Base-by-base conservation (phyloP, 2,797 vertebrate species). In the Masticophis lateralis region DNA sequence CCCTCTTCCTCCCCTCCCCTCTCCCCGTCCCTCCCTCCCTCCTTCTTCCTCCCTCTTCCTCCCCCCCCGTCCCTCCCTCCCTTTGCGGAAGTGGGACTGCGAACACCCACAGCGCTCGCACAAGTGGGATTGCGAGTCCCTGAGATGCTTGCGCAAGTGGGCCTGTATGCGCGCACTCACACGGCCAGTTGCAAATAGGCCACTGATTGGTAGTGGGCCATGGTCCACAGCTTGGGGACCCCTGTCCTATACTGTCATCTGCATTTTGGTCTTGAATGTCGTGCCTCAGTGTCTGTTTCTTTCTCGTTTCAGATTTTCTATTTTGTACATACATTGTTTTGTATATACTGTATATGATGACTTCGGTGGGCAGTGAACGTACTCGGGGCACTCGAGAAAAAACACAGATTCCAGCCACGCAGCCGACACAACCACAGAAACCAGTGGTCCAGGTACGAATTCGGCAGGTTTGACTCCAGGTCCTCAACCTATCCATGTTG, bases 281-380 rank as follows among this genome's bases (percentile, higher is more conserved):
- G 3, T 28, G 20, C 2, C 55, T 91, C 74, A 74, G 14, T 55
- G 1, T 1, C 16, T 18, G 0, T 60, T 88, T 43, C 28, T 53
- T 8, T 88, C 96, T 83, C 91, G 87, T 98, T 98, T 88, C 98
- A 99, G 99, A 98, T 99, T 99, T 99, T 99, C 98, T 99, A 98
- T 99, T 99, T 99, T 99, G 99, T 99, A 99, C 98, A 99, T 99
- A 99, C 98, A 94, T 98, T 99, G 98, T 99, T 99, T 99, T 99
- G 98, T 99, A 99, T 99, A 99, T 99, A 99, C 98, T 99, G 98
- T 99, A 98, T 98, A 99, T 99, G 99, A 99, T 99, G 99, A 99
- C 98, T 98, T 99, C 99, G 5, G 98, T 99, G 98, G 98, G 98
- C 98, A 96, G 97, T 97, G 99, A 99, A 96, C 98, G 98, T 97